A percentile compares a stretch with the other conserved stretches of the same genome.
Conservation (phyloP, 2,113 vertebrate species). For the Gallinago paraguaiae region DNA sequence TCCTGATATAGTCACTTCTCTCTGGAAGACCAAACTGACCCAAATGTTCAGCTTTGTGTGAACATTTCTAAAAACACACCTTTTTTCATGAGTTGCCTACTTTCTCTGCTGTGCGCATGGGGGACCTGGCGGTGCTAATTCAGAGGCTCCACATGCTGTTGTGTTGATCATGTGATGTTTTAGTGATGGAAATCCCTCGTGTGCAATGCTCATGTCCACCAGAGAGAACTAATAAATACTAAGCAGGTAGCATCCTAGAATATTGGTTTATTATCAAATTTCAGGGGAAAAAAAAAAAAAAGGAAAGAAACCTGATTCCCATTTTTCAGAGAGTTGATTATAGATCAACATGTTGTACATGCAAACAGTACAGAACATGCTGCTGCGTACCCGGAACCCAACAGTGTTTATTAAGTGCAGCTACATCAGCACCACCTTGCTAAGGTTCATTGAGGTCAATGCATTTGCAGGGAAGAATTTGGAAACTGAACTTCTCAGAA, state of each 20-base stretch:
- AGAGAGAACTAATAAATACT: not conserved
- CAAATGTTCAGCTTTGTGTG: slow-evolving; percentile 10
- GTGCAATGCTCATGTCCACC: not conserved
- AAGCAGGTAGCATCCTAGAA: not conserved
- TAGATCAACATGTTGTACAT: not conserved
- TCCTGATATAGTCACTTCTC: not conserved
- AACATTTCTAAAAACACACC: not conserved
- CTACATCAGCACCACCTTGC: not conserved
- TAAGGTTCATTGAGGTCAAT: not conserved
- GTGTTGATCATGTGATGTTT: not conserved
- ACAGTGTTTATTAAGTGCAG: not conserved
- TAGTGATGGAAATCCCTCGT: not conserved
- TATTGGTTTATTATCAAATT: not conserved
- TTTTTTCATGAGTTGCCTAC: not conserved
- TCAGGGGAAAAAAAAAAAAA: not conserved
- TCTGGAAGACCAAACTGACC: not conserved
- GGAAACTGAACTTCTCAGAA: not conserved
- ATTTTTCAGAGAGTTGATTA: not conserved
- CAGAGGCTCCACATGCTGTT: not conserved
- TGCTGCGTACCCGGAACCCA: not conserved
- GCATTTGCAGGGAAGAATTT: not conserved
- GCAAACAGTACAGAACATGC: not conserved
- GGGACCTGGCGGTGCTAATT: not conserved
- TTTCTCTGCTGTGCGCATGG: not conserved
- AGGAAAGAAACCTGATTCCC: not conserved